A percentile compares a stretch with the other conserved stretches of the same genome.
phyloP scores from a whole-genome alignment of 2,113 vertebrate species.

The Uria lomvia region DNA sequence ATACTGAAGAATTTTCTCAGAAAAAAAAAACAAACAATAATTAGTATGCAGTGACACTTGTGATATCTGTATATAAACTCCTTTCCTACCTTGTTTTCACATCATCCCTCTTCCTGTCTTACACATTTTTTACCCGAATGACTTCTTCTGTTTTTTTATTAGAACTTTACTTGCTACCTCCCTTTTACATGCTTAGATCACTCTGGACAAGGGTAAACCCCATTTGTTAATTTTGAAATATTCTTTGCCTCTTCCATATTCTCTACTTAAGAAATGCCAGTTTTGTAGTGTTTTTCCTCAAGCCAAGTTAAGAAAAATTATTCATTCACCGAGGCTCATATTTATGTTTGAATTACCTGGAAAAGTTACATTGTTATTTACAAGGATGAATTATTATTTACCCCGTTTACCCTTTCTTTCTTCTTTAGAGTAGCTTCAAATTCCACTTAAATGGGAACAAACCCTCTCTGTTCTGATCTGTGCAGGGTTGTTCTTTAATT shows the following conservation, averaged over 20 bases:
- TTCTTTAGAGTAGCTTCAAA: background rate
- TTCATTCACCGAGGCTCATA: background rate
- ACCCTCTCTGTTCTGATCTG: background rate
- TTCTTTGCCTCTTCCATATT: background rate
- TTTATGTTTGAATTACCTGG: background rate
- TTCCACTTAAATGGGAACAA: background rate
- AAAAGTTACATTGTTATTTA: background rate
- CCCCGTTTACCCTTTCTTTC: background rate
- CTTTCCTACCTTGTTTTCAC: background rate
- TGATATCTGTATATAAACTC: background rate
- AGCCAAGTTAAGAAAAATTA: background rate
- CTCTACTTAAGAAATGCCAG: background rate
- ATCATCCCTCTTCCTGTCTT: background rate
- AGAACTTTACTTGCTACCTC: background rate
- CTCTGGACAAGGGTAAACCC: background rate
- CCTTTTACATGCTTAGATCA: background rate
- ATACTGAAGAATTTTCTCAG: background rate
- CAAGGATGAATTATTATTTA: background rate
- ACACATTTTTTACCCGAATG: background rate
- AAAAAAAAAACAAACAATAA: background rate
- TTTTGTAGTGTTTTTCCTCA: background rate
- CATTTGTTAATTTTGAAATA: background rate
- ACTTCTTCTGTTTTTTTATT: background rate
- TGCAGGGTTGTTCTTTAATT: background rate
- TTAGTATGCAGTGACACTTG: background rate